A percentile compares a stretch with the other conserved stretches of the same genome.
phyloP scores from a whole-genome alignment of 2,113 vertebrate genomes.

The Noturus placidus region DNA sequence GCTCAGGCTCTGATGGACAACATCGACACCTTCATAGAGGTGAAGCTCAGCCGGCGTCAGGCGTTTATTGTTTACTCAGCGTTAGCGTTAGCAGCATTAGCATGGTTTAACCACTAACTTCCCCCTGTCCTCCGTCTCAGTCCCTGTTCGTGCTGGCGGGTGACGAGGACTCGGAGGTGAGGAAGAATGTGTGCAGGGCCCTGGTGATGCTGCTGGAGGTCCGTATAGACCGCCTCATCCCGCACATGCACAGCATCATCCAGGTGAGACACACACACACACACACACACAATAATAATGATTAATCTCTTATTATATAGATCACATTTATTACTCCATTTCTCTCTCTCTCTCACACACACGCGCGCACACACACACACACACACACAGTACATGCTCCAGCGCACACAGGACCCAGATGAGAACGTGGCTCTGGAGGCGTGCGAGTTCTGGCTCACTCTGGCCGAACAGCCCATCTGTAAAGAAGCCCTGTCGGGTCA shows the following conservation, averaged over 20 bases:
- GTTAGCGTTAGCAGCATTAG: not conserved
- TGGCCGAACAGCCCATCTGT: conserved; percentile 94
- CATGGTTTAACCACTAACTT: not conserved
- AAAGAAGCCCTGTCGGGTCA: conserved; percentile 90
- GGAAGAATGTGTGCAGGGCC: conserved; percentile 91
- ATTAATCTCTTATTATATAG: not conserved
- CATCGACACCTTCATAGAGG: conserved; percentile 95
- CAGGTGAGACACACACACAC: conserved; percentile 72
- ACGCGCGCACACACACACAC: not conserved
- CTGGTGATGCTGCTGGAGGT: conserved; percentile 94
- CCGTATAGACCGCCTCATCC: conserved; percentile 89
- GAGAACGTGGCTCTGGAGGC: conserved; percentile 94
- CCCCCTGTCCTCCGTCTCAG: conserved; percentile 59
- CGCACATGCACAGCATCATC: conserved; percentile 97
- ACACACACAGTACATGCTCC: conserved; percentile 86
- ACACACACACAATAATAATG: not conserved
- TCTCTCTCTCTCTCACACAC: conserved; percentile 3
- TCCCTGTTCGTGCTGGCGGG: conserved; percentile 89
- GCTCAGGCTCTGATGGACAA: conserved; percentile 96
- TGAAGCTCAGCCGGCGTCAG: conserved; percentile 52
- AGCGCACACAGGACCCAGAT: conserved; percentile 90
- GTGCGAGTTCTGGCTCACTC: conserved; percentile 95
- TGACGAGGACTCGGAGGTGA: conserved; percentile 89
- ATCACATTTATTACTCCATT: not conserved
- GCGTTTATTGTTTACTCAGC: not conserved